Evolutionary conservation across 2,888 invertebrate genomes (phyloP), one percentile per base, ranked within the genome.

Genomic region (Sympetrum striolatum): DNA sequence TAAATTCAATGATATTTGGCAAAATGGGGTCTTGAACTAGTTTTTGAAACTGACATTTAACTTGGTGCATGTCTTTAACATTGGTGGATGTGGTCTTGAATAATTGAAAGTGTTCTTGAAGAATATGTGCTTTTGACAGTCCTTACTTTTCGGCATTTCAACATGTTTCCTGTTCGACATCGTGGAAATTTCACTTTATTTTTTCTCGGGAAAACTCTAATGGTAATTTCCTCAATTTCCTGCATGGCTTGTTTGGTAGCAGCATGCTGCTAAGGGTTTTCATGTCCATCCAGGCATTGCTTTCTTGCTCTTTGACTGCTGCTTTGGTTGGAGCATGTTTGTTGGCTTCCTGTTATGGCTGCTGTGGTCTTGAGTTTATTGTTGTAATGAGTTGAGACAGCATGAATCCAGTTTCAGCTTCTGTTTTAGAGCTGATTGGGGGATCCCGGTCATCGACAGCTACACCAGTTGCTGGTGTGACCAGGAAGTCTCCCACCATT

Each of bases 381-480:
- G 39, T 8, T n/a, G 31, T 15, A 53, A 1, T 15, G 14, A 31
- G 22, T 48, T 79, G 15, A 48, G 35, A 90, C 90, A 25, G 48
- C 48, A 80, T 90, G 90, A 90, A 91, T 91, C 90, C 90, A 90
- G 90, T 80, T 44, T 90, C 93, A 94, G 94, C 93, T 92, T 94
- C 93, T 92, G 96, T 97, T 95, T 94, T 96, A 93, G 97, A 97
- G 94, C 94, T 97, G 92, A 96, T 97, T 92, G 96, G 96, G 91
- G 96, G 96, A 91, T 97, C 97, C n/a, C 95, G 98, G 90, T 97
- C 97, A 90, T 96, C 96, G 91, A 97, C 98, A 1, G 98, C 98
- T 15, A 96, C 96, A 10, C 96, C 97, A 91, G 95, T 96, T 64
- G 94, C 95, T 22, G 86, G 86, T 64, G 92, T 95, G 91, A 96